Conservation (phyloP, 2,888 invertebrate species). For the Lagria hirta region DNA sequence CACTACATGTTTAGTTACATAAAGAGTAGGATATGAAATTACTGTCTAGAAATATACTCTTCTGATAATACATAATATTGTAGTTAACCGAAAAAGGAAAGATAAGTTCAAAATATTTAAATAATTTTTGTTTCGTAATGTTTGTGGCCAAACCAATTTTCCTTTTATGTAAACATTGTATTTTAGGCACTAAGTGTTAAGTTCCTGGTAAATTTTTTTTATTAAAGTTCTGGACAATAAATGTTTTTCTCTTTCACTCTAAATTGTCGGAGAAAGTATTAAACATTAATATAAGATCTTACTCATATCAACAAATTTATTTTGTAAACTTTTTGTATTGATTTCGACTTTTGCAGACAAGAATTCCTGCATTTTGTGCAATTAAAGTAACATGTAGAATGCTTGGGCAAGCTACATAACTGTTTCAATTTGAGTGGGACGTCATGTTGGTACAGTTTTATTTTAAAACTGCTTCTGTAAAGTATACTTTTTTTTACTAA, state of each 20-base stretch:
- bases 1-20: conserved; percentile 37
- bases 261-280: conserved; percentile 23
- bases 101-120: conserved; percentile 14
- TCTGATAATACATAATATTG: conserved; percentile 22
- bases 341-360: conserved; percentile 38
- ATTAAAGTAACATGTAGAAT: conserved; percentile 39
- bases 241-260: conserved; percentile 21
- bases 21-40: conserved; percentile 37
- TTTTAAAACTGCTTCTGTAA: conserved; percentile 49
- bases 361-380: conserved; percentile 47
- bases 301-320: conserved; percentile 26
- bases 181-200: conserved; percentile 38
- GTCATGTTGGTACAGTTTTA: conserved; percentile 22
- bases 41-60: conserved; percentile 38
- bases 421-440: conserved; percentile 19
- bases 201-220: conserved; percentile 37
- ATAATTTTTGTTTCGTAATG: conserved; percentile 19
- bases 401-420: conserved; percentile 44
- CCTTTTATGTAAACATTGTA: conserved; percentile 18
- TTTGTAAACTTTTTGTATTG: conserved; percentile 26
- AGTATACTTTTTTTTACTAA: conserved; percentile 50
- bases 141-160: conserved; percentile 32
- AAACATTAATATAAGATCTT: conserved; percentile 22
- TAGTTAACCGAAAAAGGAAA: conserved; percentile 18
- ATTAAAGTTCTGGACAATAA: conserved; percentile 28